A percentile compares a stretch with the other conserved stretches of the same genome.
These are phyloP conservation scores for Dryobates pubescens DNA, from an alignment of 2,797 vertebrate species.

Conservation along the genomic window DNA sequence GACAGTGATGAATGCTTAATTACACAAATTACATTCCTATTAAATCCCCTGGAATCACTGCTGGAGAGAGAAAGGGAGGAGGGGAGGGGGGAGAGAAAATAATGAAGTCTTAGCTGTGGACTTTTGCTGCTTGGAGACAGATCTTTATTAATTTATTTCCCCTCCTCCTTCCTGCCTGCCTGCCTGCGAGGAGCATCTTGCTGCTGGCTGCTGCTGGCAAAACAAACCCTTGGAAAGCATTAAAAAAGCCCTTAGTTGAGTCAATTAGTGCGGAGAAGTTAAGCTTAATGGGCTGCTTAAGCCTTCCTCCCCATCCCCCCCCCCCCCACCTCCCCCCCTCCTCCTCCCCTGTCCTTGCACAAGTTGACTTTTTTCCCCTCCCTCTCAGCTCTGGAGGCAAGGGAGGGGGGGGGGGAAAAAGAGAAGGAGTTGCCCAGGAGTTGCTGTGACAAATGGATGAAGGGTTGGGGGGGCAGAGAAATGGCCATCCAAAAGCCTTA, in stretches of 20 bases:
- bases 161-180: no score
- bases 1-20: slow-evolving; percentile 87
- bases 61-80: slow-evolving; percentile 38
- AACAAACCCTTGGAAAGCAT: slow-evolving; percentile 79
- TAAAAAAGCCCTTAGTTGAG: slow-evolving; percentile 80
- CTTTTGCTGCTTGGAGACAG: slow-evolving; percentile 63
- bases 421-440: not conserved
- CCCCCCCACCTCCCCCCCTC: no score
- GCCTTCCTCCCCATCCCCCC: not conserved
- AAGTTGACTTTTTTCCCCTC: slow-evolving; percentile 68
- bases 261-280: slow-evolving; percentile 80
- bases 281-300: slow-evolving; percentile 80
- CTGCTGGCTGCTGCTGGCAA: slow-evolving; percentile 61
- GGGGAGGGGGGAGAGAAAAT: no score
- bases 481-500: no score
- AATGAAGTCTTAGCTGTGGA: slow-evolving; percentile 76
- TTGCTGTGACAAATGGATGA: slow-evolving; percentile 59
- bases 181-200: slow-evolving; percentile 64
- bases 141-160: not conserved
- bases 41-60: slow-evolving; percentile 82
- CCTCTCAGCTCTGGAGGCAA: slow-evolving; percentile 35
- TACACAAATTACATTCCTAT: slow-evolving; percentile 86
- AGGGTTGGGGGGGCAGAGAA: not conserved
- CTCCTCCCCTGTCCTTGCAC: slow-evolving; percentile 60
- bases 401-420: not conserved